Evolutionary conservation across 2,797 vertebrate species (phyloP).

Genomic region (Monodelphis domestica): DNA sequence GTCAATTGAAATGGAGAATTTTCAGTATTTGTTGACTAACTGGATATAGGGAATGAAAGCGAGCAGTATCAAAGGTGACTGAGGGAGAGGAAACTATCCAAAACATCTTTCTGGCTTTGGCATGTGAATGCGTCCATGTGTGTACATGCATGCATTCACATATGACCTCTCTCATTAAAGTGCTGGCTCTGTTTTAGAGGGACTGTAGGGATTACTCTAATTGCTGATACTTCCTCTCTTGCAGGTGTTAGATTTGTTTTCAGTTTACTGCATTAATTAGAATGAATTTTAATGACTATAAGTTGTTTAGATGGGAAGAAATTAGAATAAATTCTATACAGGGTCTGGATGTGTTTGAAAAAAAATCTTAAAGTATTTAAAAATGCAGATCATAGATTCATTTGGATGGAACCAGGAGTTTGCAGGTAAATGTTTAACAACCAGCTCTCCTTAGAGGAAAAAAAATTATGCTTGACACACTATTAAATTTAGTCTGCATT

Average conservation of each 20-base stretch:
- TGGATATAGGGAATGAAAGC: background rate
- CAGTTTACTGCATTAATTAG: conserved; percentile 67
- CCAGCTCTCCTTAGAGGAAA: background rate
- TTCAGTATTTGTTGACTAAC: background rate
- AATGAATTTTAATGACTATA: conserved; percentile 79
- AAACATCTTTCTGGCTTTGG: background rate
- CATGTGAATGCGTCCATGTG: background rate
- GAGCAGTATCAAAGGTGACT: background rate
- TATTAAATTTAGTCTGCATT: background rate
- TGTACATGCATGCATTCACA: background rate
- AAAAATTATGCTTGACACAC: background rate
- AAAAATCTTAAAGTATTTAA: background rate
- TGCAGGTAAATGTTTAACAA: background rate
- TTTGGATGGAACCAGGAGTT: background rate
- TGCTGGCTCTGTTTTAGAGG: conserved; percentile 32
- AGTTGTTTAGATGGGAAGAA: conserved; percentile 57
- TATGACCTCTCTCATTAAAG: conserved; percentile 43
- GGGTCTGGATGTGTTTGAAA: conserved; percentile 51
- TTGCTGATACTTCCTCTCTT: conserved; percentile 67
- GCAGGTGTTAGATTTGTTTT: conserved; percentile 72
- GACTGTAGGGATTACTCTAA: conserved; percentile 40
- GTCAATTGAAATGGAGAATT: background rate
- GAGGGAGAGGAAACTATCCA: background rate
- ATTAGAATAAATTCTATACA: conserved; percentile 69
- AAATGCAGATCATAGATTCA: background rate